These are phyloP conservation scores for Pseudomyrmex gracilis DNA, from an alignment of 1,140 invertebrate species.

Conservation along the genomic window DNA sequence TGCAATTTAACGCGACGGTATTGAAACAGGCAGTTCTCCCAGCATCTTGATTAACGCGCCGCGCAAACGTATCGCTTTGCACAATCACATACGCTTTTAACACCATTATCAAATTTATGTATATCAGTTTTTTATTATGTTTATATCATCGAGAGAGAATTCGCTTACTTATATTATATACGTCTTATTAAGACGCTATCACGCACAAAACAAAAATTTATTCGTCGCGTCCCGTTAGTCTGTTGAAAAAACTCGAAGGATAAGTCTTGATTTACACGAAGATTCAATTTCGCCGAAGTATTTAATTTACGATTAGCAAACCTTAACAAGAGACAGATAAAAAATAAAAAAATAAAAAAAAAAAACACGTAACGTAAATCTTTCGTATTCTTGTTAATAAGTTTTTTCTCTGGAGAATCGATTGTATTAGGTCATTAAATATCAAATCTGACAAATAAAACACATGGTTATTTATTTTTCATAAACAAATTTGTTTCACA, in stretches of 20 bases:
- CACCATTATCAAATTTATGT: constrained; percentile 7
- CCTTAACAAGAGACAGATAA: background rate
- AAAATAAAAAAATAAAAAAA: background rate
- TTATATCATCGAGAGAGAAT: background rate
- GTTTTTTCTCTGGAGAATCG: no score
- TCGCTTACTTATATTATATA: background rate
- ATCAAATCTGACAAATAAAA: no score
- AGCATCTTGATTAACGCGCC: constrained; percentile 42
- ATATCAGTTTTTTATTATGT: background rate
- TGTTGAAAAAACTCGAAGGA: background rate
- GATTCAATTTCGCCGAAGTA: background rate
- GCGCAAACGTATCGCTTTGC: constrained; percentile 6
- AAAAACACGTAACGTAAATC: background rate
- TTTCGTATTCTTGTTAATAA: background rate
- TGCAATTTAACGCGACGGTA: constrained; percentile 51
- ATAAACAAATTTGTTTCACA: no score
- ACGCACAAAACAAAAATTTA: no score
- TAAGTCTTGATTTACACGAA: constrained; percentile 5
- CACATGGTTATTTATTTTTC: no score
- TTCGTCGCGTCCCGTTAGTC: background rate
- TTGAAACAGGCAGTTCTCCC: constrained; percentile 15
- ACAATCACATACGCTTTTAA: constrained; percentile 5
- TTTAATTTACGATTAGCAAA: background rate
- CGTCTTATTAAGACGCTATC: no score
- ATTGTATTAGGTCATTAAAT: no score